phyloP scores from a whole-genome alignment of 2,888 invertebrate species.

The Ernsta delagoae region DNA sequence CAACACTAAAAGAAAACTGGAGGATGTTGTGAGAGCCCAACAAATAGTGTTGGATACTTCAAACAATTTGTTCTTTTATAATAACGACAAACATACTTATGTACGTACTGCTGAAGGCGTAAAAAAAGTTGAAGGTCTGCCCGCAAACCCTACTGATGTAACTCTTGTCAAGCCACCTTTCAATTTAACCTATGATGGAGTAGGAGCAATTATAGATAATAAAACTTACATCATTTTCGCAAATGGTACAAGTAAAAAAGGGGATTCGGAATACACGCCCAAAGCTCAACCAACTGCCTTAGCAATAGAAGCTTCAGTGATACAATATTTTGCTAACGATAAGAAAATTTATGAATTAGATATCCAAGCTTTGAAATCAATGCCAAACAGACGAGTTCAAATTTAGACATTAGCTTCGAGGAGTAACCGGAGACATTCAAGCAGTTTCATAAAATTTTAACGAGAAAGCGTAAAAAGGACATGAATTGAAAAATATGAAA shows the following conservation, averaged over 20 bases:
- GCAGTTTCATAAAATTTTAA: too few species aligned
- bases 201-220: neutral
- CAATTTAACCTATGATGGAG: neutral
- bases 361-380: too few species aligned
- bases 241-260: neutral
- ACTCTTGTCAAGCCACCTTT: neutral
- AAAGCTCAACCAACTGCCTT: too few species aligned
- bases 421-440: too few species aligned
- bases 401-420: neutral
- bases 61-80: neutral
- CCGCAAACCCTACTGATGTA: neutral
- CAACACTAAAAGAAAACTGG: neutral
- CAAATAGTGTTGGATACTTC: neutral
- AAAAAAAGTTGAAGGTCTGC: neutral
- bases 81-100: neutral
- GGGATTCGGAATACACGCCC: too few species aligned
- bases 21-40: neutral
- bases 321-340: too few species aligned
- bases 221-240: neutral
- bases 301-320: too few species aligned
- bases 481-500: too few species aligned
- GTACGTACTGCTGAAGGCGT: neutral
- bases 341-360: too few species aligned
- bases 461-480: too few species aligned
- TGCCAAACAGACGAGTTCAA: too few species aligned